These are phyloP conservation scores for Oreochromis spilurus DNA, from an alignment of 2,113 vertebrate species.

Conservation along the genomic window DNA sequence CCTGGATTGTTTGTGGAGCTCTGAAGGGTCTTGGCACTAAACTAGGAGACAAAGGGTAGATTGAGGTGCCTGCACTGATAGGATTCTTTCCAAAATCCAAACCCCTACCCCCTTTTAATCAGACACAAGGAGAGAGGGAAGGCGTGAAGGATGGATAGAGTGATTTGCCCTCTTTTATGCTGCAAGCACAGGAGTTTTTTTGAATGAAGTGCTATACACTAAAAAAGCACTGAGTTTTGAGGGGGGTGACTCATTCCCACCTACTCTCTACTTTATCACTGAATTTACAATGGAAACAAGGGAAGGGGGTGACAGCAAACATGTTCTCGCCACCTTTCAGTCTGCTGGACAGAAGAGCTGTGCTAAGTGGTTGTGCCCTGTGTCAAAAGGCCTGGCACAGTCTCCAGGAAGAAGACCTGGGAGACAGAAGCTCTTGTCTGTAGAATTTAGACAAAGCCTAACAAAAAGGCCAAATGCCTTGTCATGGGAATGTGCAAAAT, in stretches of 20 bases:
- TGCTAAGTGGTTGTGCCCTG: slow-evolving; percentile 55
- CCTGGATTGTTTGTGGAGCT: slow-evolving; percentile 49
- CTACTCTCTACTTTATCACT: slow-evolving; percentile 62
- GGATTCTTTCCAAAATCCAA: neutral
- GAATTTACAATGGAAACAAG: slow-evolving; percentile 41
- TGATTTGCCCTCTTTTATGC: slow-evolving; percentile 53
- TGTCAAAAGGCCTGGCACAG: slow-evolving; percentile 19
- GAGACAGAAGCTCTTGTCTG: slow-evolving; percentile 37
- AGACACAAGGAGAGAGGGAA: neutral
- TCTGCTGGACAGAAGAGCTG: slow-evolving; percentile 26
- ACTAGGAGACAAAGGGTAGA: slow-evolving; percentile 48
- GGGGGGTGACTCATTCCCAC: slow-evolving; percentile 37
- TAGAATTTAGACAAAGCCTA: neutral
- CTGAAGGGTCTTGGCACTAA: neutral
- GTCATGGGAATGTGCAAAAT: neutral
- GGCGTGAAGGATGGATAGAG: slow-evolving; percentile 34
- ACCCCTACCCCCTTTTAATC: neutral
- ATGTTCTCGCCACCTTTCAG: slow-evolving; percentile 61
- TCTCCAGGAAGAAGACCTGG: slow-evolving; percentile 29
- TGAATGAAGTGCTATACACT: slow-evolving; percentile 33
- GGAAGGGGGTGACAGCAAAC: slow-evolving; percentile 52
- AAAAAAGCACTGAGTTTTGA: slow-evolving; percentile 51
- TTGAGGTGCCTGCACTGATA: slow-evolving; percentile 48
- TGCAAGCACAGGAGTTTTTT: neutral
- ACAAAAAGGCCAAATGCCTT: neutral